Evolutionary conservation across 1,140 invertebrate species (phyloP), one percentile per base, ranked within the genome.

Genomic region (Anoplolepis gracilipes): DNA sequence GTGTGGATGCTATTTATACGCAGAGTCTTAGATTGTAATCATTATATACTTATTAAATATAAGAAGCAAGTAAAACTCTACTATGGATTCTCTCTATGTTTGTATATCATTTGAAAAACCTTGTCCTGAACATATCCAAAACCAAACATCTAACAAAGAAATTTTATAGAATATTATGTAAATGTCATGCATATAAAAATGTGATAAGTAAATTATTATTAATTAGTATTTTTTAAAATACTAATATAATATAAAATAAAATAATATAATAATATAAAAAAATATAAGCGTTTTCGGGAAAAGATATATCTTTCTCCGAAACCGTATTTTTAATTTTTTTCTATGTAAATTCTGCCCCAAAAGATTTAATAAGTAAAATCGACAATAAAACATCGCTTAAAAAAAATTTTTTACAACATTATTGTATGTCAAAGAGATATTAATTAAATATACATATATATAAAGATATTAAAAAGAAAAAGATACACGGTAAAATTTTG

Each of bases 1-100:
- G 61, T 76, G 69, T 70, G 76, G 64, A 89, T 86, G 91, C 84
- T 91, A 91, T 92, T 92, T 92, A 90, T 92, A 92, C 91, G 90
- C 91, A 92, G 86, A 92, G 84, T 85, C 87, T 88, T 91, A 90
- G 86, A 78, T 84, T 87, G 67, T 81, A 91, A 87, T 87, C 70
- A 85, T 91, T 90, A 90, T 91, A 91, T 87, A 91, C 90, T 73
- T 85, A 90, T 72, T 84, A 89, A 88, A 64, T 81, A 88, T 88
- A 72, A 89, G 78, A 76, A 85, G 78, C 76, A 87, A 91, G 85
- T 87, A 87, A 91, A 87, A 86, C 76, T 84, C 89, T 77, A 82
- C 25, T 22, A 55, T 77, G 59, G 25, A 84, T 22, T 62, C 22
- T 77, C 30, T 62, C 22, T 76, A 73, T 4, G 30, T 10, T 36